Evolutionary conservation across 2,888 invertebrate species (phyloP), one percentile per base, ranked within the genome.

Genomic region (Epistrophella euchroma): DNA sequence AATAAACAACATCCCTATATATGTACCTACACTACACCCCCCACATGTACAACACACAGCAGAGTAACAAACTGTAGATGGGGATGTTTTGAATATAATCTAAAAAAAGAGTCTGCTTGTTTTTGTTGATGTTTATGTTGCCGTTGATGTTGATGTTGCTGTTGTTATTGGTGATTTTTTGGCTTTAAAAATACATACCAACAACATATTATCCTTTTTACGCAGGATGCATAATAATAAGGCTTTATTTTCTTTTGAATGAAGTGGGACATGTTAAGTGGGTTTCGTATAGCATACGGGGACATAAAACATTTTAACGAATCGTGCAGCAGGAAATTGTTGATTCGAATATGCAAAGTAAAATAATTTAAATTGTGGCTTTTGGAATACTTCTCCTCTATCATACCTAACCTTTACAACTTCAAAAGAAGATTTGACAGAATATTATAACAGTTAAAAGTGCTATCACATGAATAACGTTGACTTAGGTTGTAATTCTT

Each of bases 21-120:
- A 47, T 7, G 6, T 2, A 62, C 7, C 4, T 6, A 13, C 22
- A 3, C 3, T n/a, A 25, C 15, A 28, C 0, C 13, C 1, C 7
- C 19, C 10, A 45, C n/a, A 28, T 2, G 40, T 4, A 28, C 22
- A 6, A 43, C 1, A 40, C 35, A 40, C 7, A 15, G 40, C 40
- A 64, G 4, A 40, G 11, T 11, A 11, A 58, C 25, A 5, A 13
- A 17, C 28, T 37, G 58, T 43, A 6, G 9, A 9, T 2, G n/a
- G 43, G 60, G 70, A 55, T 56, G 73, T 83, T 68, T 83, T 83
- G 78, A 83, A 83, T 83, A 83, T 83, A 83, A 83, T 83, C 73
- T 74, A 68, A 47, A 66, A 52, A 45, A 60, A 22, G 62, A n/a
- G n/a, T n/a, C 52, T 70, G 50, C n/a, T 73, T 73, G 55, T 47